phyloP scores from a whole-genome alignment of 1,140 invertebrate genomes.

The Drosophila navojoa region DNA sequence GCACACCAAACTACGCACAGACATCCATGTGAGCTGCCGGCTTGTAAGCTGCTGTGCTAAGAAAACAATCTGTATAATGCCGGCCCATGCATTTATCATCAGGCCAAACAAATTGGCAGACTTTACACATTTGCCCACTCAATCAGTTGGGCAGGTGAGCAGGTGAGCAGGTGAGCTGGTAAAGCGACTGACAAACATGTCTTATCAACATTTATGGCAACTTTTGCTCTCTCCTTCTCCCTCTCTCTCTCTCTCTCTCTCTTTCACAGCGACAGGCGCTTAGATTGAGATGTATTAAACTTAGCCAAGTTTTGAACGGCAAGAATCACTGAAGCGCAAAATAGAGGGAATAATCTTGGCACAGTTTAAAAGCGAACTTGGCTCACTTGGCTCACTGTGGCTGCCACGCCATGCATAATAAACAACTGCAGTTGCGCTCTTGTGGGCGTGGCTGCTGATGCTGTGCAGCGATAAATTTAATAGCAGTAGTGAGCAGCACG shows the following conservation, averaged over 20 bases:
- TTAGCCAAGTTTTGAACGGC: constrained; percentile 38
- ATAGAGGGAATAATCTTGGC: constrained; percentile 77
- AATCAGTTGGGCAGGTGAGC: neutral
- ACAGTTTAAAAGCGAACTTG: constrained; percentile 27
- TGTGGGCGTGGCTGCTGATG: constrained; percentile 26
- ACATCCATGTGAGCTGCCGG: neutral
- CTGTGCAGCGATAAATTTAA: constrained; percentile 40
- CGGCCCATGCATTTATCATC: constrained; percentile 50
- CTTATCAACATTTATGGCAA: constrained; percentile 79
- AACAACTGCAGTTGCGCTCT: constrained; percentile 50
- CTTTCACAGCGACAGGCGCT: neutral
- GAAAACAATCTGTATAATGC: constrained; percentile 57
- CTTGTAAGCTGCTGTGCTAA: constrained; percentile 32
- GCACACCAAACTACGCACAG: constrained; percentile 1
- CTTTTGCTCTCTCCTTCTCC: constrained; percentile 37
- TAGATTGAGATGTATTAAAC: constrained; percentile 43
- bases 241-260: neutral
- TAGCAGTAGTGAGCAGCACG: constrained; percentile 18
- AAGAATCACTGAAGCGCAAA: constrained; percentile 64
- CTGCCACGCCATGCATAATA: constrained; percentile 56
- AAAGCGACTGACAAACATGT: constrained; percentile 61
- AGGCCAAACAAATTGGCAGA: constrained; percentile 55
- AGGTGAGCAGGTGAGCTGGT: constrained; percentile 27
- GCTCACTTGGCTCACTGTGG: neutral
- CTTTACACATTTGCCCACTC: neutral